phyloP scores from a whole-genome alignment of 2,113 vertebrate species.

The Hemichromis elongatus region DNA sequence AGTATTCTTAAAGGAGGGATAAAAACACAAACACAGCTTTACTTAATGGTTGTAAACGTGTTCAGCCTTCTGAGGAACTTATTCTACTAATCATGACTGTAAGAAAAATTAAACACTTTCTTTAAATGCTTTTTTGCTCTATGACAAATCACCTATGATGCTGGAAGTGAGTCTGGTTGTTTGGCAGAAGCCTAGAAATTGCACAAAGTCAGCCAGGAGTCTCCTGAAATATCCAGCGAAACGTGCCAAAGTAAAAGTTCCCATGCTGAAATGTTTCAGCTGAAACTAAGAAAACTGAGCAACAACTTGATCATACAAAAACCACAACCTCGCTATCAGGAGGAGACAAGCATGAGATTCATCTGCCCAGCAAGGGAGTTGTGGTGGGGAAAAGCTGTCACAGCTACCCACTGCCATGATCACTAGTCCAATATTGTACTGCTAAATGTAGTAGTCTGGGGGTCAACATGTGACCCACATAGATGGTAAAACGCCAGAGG shows the following conservation, averaged over 20 bases:
- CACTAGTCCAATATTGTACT: conserved; percentile 39
- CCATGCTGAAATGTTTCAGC: not conserved
- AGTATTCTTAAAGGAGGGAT: conserved; percentile 65
- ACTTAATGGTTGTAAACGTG: conserved; percentile 10
- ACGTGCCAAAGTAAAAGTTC: conserved; percentile 2
- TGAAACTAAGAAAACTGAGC: not conserved
- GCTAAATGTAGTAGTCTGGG: conserved; percentile 36
- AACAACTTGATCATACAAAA: not conserved
- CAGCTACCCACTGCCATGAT: not conserved
- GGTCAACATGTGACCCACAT: conserved; percentile 66
- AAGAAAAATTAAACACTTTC: not conserved
- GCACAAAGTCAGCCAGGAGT: conserved; percentile 19
- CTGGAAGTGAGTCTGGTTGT: not conserved
- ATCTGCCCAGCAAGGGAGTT: not conserved
- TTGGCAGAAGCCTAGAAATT: conserved; percentile 6
- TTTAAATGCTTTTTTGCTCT: not conserved
- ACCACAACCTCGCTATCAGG: not conserved
- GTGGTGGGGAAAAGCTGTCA: not conserved
- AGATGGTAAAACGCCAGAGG: conserved; percentile 44
- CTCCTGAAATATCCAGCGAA: not conserved
- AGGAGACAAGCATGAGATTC: not conserved
- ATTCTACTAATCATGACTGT: not conserved
- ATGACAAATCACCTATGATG: not conserved
- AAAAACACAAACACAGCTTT: conserved; percentile 60
- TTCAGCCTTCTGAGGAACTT: not conserved